These are phyloP conservation scores for Cyphomyrus discorhynchus DNA, from an alignment of 2,113 vertebrate genomes.

Conservation along the genomic window DNA sequence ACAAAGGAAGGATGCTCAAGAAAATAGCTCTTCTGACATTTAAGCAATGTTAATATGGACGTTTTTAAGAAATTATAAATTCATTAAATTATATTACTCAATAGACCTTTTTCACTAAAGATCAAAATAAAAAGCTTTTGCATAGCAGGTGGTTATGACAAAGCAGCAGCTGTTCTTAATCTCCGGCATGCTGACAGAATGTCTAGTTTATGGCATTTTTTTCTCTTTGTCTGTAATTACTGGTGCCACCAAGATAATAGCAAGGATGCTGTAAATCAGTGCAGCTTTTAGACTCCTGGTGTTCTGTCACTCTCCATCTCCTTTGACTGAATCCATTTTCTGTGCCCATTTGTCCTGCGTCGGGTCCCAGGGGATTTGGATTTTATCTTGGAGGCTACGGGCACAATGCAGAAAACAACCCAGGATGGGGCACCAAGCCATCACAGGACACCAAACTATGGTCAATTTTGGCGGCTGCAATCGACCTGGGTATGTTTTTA, in stretches of 20 bases:
- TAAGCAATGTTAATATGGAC: neutral
- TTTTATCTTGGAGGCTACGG: neutral
- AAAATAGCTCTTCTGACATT: neutral
- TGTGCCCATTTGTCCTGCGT: neutral
- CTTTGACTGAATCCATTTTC: neutral
- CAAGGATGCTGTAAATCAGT: neutral
- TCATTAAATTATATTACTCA: neutral
- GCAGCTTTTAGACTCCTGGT: neutral
- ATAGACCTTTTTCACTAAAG: neutral
- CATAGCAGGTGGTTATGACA: neutral
- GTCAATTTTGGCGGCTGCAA: neutral
- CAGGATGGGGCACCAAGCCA: neutral
- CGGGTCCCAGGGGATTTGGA: neutral
- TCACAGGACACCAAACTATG: neutral
- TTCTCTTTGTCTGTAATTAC: neutral
- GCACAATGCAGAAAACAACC: neutral
- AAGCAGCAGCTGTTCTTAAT: neutral
- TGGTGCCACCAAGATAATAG: neutral
- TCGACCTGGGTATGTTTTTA: neutral
- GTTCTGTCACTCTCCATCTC: neutral
- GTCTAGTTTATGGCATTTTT: neutral
- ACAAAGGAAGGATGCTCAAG: neutral
- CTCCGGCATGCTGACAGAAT: neutral
- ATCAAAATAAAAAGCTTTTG: neutral
- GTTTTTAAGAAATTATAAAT: neutral